Conservation (phyloP, 2,888 invertebrate species). For the Cinara cedri region DNA sequence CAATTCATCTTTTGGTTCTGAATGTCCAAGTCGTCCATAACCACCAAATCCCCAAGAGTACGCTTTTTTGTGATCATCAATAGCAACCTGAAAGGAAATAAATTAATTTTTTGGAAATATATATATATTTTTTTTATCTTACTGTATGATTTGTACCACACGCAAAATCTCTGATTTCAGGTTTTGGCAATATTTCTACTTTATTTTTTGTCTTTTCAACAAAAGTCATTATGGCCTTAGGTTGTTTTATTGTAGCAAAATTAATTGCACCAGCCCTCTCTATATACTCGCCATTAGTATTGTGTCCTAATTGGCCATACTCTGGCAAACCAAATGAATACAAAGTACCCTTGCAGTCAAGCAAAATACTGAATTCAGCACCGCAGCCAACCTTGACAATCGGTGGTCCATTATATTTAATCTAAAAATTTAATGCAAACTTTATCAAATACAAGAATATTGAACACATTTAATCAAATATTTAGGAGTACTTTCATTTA, state of each 20-base stretch:
- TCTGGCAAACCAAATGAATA: constrained; percentile 93
- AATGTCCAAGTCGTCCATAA: constrained; percentile 90
- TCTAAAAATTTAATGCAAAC: constrained; percentile 60
- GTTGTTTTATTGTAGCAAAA: constrained; percentile 83
- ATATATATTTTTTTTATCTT: constrained; percentile 49
- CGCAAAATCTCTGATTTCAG: constrained; percentile 86
- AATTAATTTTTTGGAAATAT: constrained; percentile 8
- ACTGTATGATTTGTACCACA: constrained; percentile 93
- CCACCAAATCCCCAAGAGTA: constrained; percentile 97
- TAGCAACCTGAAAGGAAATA: constrained; percentile 71
- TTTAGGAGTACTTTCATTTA: no score
- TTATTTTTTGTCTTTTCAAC: constrained; percentile 86
- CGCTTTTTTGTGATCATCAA: constrained; percentile 86
- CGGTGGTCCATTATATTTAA: constrained; percentile 75
- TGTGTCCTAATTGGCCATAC: constrained; percentile 91
- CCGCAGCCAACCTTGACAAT: constrained; percentile 89
- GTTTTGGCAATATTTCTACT: constrained; percentile 71
- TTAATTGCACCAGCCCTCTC: constrained; percentile 86
- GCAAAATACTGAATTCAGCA: constrained; percentile 88
- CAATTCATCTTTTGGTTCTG: constrained; percentile 89
- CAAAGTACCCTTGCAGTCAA: constrained; percentile 85
- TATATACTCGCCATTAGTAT: constrained; percentile 94
- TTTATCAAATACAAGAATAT: background rate
- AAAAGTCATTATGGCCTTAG: constrained; percentile 83
- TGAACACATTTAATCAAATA: no score